phyloP scores from a whole-genome alignment of 2,797 vertebrate genomes.

The Coreius guichenoti region DNA sequence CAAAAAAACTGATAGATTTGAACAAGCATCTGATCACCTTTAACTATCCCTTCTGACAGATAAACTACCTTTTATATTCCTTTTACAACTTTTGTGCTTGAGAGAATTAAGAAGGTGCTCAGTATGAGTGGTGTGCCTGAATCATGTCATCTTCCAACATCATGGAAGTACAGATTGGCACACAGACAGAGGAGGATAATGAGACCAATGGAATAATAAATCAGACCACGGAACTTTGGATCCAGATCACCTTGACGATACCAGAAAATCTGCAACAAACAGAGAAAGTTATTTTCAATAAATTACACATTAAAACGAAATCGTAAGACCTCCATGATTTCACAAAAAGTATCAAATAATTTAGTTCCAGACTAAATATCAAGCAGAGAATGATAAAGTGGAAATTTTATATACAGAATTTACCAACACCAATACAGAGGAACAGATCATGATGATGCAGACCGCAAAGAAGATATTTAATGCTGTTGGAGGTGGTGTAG shows the following conservation, averaged over 20 bases:
- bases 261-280: conserved; percentile 83
- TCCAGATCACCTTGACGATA: conserved; percentile 90
- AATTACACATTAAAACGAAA: background rate
- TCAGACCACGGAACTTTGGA: conserved; percentile 86
- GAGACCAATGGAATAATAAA: conserved; percentile 86
- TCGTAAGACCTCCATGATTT: too few species aligned
- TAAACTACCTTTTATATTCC: background rate
- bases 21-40: background rate
- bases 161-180: conserved; percentile 90
- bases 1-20: background rate
- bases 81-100: background rate
- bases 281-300: background rate
- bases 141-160: conserved; percentile 81
- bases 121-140: background rate
- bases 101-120: background rate
- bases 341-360: too few species aligned
- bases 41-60: background rate
- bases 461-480: conserved; percentile 88
- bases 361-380: too few species aligned
- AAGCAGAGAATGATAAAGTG: background rate
- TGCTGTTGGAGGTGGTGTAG: conserved; percentile 85
- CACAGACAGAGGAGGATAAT: conserved; percentile 87
- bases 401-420: conserved; percentile 62
- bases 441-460: conserved; percentile 86
- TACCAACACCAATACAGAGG: conserved; percentile 85